Base-by-base conservation (phyloP, 2,888 invertebrate genomes). In the Nebria brevicollis region DNA sequence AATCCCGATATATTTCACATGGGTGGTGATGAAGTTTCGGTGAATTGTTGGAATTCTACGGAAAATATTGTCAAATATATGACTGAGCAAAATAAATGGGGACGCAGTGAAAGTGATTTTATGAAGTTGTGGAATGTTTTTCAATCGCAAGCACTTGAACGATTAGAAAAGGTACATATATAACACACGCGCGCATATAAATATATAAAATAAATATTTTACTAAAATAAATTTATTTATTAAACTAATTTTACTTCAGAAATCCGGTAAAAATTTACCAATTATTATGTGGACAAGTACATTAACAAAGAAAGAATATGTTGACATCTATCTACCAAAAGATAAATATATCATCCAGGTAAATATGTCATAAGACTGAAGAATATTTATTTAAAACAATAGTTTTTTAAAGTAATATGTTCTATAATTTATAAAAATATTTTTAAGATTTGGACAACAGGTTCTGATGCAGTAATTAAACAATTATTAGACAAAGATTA, bases 231-330 rank as follows among this genome's bases (percentile, higher is more conserved):
- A 34, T 34, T 34, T 34, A 34, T 34, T 34, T 34, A 54, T 54
- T 11, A 54, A 5, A 11, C 13, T 54, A 54, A 54, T 54, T 43
- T 54, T 8, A 41, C 66, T 79, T 13, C 13, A 77, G 77, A 85
- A 86, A 83, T 85, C 87, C 1, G 89, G 92, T 0, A 91, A 91
- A 83, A 89, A 91, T 81, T 87, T 94, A 0, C 94, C 94, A 0
- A 90, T 93, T 0, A 92, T 96, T 73, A 86, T 96, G 84, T 97
- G 96, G 96, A 96, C 96, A 0, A 96, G 96, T 86, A 93, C 93
- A 0, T 88, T 97, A 64, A 96, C 96, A 0, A 92, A 94, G 75
- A 91, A 89, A 81, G 90, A 91, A 13, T 92, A 93, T 85, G 89
- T 96, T 8, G 91, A 92, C 4, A 87, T 93, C 25, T 93, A 92